Evolutionary conservation across 2,888 invertebrate species (phyloP).

Genomic region (Hipparchia semele): DNA sequence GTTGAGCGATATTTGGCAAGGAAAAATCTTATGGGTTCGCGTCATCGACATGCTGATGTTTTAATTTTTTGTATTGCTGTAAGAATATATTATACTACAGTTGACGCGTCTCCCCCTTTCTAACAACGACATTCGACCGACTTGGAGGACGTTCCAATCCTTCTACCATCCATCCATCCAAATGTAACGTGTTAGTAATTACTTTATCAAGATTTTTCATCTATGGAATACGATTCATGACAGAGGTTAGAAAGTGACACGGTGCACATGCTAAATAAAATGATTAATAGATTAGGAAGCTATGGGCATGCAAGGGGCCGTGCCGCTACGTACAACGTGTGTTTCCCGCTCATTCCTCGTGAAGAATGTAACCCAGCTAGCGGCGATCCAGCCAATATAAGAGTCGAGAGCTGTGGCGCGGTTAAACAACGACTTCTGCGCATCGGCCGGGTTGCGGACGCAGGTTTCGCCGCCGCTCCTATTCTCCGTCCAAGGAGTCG

Average conservation of each 20-base stretch:
- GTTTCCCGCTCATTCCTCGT: constrained; percentile 65
- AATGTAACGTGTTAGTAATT: not conserved
- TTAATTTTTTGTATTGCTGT: too few species aligned
- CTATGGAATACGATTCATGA: not conserved
- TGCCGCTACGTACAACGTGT: constrained; percentile 68
- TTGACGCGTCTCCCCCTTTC: not conserved
- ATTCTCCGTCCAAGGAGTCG: constrained; percentile 36
- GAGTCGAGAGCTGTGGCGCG: constrained; percentile 73
- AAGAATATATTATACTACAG: not conserved
- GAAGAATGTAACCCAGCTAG: constrained; percentile 75
- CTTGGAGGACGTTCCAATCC: not conserved
- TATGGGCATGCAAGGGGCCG: constrained; percentile 21
- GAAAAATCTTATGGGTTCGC: too few species aligned
- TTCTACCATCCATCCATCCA: not conserved
- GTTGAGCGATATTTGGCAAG: too few species aligned
- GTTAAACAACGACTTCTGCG: constrained; percentile 64
- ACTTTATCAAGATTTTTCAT: not conserved
- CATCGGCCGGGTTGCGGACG: constrained; percentile 61
- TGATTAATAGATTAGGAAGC: constrained; percentile 5
- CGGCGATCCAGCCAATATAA: constrained; percentile 75
- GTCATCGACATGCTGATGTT: too few species aligned
- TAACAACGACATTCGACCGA: not conserved
- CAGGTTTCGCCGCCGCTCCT: constrained; percentile 56
- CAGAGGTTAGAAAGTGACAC: constrained; percentile 23
- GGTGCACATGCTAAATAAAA: constrained; percentile 33